Conservation (phyloP, 2,797 vertebrate genomes). For the Sebastes aleutianus region DNA sequence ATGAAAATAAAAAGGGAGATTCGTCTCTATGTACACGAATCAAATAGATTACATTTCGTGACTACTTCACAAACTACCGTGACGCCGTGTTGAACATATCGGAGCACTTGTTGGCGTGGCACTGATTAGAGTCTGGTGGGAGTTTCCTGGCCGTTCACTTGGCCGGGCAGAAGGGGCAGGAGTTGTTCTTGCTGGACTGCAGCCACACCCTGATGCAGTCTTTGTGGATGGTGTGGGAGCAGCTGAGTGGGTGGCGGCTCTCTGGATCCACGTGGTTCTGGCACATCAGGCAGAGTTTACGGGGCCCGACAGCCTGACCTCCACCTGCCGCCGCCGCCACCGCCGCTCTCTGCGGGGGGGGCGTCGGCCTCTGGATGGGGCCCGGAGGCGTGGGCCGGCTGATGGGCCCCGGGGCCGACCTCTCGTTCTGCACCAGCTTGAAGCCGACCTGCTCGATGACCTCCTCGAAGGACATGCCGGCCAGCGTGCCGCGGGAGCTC, state of each 20-base stretch:
- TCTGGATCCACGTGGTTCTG: constrained; percentile 87
- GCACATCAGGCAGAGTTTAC: constrained; percentile 93
- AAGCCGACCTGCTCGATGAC: constrained; percentile 86
- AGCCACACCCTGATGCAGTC: constrained; percentile 95
- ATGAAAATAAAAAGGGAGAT: no score
- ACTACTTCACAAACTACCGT: no score
- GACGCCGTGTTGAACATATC: no score
- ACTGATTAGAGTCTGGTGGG: background rate
- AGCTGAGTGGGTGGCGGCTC: constrained; percentile 88
- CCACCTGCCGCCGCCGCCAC: constrained; percentile 49
- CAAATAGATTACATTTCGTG: no score
- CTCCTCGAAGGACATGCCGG: constrained; percentile 91
- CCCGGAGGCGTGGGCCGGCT: constrained; percentile 50
- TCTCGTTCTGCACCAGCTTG: constrained; percentile 75
- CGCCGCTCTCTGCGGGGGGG: constrained; percentile 74
- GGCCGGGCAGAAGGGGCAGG: constrained; percentile 91
- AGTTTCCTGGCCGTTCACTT: constrained; percentile 13
- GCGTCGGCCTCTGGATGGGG: constrained; percentile 73
- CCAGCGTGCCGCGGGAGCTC: constrained; percentile 88
- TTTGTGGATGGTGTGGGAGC: constrained; percentile 88
- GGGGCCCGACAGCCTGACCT: constrained; percentile 16
- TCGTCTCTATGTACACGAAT: no score
- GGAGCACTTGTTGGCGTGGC: no score
- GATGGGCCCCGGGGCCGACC: constrained; percentile 78
- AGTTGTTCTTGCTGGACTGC: constrained; percentile 88